Evolutionary conservation across 2,888 invertebrate genomes (phyloP), one percentile per base, ranked within the genome.

Genomic region (Terebella lapidaria): DNA sequence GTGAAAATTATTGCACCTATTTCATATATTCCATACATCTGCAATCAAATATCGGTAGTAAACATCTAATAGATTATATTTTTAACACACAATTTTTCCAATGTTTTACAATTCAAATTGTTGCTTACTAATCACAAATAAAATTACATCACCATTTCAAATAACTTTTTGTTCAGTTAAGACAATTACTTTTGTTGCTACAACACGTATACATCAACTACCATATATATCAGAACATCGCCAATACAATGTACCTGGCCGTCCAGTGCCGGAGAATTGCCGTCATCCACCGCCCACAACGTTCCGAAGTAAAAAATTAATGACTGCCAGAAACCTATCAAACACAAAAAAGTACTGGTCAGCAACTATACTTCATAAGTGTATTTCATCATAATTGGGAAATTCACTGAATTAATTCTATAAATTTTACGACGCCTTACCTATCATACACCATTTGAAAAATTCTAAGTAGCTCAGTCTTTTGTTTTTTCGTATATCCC

Each of bases 381-480:
- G n/a, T n/a, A n/a, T n/a, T n/a, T n/a, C n/a, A n/a, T n/a, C n/a
- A n/a, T n/a, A n/a, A n/a, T n/a, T n/a, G n/a, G n/a, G n/a, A n/a
- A n/a, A n/a, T n/a, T n/a, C n/a, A n/a, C n/a, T n/a, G n/a, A n/a
- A n/a, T n/a, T n/a, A n/a, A n/a, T n/a, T n/a, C n/a, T 10, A n/a
- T 35, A 35, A 35, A 57, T 35, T 15, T 45, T 22, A 15, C 24
- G 22, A 18, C 5, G 49, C 56, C 64, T 64, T 67, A 76, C 77
- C 77, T 59, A 74, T 58, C 10, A 67, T 54, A 66, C 70, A 74
- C 77, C 77, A 77, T 45, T 68, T 80, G 0, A 84, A 55, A 76
- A 90, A 90, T 63, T 85, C 83, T 0, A 72, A 71, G 83, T 85
- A 84, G 0, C 87, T 84, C 75, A 91, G 83, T 46, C 86, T 82